Conservation (phyloP, 2,797 vertebrate species). For the Cottoperca gobio region DNA sequence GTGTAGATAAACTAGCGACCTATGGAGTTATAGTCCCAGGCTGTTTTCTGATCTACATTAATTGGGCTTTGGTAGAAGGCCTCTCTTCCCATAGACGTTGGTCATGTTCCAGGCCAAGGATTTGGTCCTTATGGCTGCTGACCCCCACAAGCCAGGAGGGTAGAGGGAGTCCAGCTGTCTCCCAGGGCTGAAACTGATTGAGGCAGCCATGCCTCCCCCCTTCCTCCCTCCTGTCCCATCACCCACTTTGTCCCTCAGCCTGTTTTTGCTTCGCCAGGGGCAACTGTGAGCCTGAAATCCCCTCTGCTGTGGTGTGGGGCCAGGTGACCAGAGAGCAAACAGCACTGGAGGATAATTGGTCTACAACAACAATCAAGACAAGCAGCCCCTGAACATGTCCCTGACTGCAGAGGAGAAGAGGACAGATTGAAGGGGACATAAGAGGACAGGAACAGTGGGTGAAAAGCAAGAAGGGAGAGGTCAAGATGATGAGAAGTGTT, state of each 20-base stretch:
- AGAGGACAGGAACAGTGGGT: conserved; percentile 54
- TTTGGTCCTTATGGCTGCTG: conserved; percentile 63
- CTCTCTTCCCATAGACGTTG: conserved; percentile 23
- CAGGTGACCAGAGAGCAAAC: conserved; percentile 78
- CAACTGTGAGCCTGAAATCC: conserved; percentile 76
- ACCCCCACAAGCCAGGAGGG: conserved; percentile 74
- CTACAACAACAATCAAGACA: conserved; percentile 63
- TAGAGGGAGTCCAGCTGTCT: conserved; percentile 84
- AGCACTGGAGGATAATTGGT: conserved; percentile 64
- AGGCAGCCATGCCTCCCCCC: conserved; percentile 34
- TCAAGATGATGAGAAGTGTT: conserved; percentile 55
- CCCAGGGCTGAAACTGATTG: conserved; percentile 67
- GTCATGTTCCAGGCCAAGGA: conserved; percentile 57
- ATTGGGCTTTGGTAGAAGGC: conserved; percentile 20
- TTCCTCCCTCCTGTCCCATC: conserved; percentile 48
- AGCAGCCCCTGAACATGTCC: conserved; percentile 62
- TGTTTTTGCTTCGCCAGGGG: conserved; percentile 70
- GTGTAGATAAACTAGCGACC: conserved; percentile 7
- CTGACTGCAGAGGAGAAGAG: conserved; percentile 44
- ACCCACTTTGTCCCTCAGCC: conserved; percentile 72
- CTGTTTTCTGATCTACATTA: conserved; percentile 36
- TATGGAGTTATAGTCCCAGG: not conserved
- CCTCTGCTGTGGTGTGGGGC: conserved; percentile 68
- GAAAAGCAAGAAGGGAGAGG: conserved; percentile 51
- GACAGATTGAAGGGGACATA: conserved; percentile 31